A percentile compares a stretch with the other conserved stretches of the same genome.
phyloP scores from a whole-genome alignment of 1,140 invertebrate genomes.

The Acromyrmex heyeri region DNA sequence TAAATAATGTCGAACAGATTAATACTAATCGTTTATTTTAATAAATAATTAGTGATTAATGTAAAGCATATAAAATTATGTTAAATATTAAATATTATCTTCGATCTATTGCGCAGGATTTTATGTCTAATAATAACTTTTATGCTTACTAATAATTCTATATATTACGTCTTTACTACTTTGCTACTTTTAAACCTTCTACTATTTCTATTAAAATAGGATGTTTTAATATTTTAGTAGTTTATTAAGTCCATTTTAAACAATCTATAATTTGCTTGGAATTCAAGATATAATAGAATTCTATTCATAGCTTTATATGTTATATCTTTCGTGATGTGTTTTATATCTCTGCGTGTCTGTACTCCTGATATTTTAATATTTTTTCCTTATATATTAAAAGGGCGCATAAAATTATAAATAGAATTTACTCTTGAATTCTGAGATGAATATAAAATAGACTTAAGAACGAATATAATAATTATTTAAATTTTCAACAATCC shows the following conservation, averaged over 20 bases:
- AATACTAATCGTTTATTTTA: constrained; percentile 10
- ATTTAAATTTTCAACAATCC: not conserved
- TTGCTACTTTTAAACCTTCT: not conserved
- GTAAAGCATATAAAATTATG: not conserved
- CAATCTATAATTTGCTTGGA: not conserved
- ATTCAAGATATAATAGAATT: not conserved
- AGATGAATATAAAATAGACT: not conserved
- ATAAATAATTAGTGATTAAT: not conserved
- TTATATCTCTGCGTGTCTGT: not conserved
- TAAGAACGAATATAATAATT: constrained; percentile 2
- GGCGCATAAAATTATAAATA: constrained; percentile 15
- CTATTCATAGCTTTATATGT: not conserved
- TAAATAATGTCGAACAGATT: not conserved
- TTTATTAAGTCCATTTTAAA: not conserved
- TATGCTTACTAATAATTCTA: not conserved
- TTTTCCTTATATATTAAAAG: not conserved
- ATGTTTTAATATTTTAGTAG: not conserved
- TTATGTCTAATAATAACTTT: not conserved
- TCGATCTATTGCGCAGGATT: not conserved
- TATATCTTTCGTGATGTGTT: not conserved
- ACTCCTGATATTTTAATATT: not conserved
- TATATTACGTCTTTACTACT: not conserved
- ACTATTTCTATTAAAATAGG: not conserved
- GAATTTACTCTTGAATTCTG: not conserved
- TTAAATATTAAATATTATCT: not conserved